Evolutionary conservation across 2,797 vertebrate species (phyloP), one percentile per base, ranked within the genome.

Genomic region (Ceyx erithaca): DNA sequence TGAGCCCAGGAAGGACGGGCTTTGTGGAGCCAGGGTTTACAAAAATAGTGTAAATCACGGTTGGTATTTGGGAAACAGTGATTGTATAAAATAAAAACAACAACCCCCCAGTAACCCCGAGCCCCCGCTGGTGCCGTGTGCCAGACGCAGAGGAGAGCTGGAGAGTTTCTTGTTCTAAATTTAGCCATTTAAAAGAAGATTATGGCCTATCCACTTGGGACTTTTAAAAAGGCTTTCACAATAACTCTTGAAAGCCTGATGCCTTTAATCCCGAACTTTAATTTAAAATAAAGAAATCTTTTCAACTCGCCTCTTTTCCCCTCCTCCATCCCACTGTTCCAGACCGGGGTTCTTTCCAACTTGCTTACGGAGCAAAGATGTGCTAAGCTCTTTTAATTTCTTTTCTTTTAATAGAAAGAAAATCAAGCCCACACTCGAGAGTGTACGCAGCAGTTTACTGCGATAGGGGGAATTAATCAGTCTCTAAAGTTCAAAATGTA

Each of bases 271-370:
- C 96, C 95, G 94, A 97, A 97, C 95, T 96, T 98, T 97, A 97
- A 98, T 97, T 98, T 97, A 97, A 98, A 98, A 97, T 95, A 96
- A 98, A 98, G 97, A 96, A 96, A 96, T 97, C 96, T 97, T 97
- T 97, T 96, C 95, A 91, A 93, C 93, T 94, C 12, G 35, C 93
- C 85, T 95, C 80, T 52, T 79, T 81, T 63, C 85, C 76, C 90
- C 80, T 89, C 80, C 85, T 93, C 81, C 77, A 80, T 66, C 77
- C 89, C 13, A 0, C 59, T 87, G 21, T 45, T 43, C 63, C 94
- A 81, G 85, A 79, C 64, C 66, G 86, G 89, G 89, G 82, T 48
- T 78, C 92, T 97, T 95, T 88, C 77, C 84, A 52, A 71, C 78
- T 96, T 91, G 90, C 95, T 95, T 76, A 80, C 7, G 20, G 92